Evolutionary conservation across 2,797 vertebrate genomes (phyloP), one percentile per base, ranked within the genome.

Genomic region (Halcyon badia): DNA sequence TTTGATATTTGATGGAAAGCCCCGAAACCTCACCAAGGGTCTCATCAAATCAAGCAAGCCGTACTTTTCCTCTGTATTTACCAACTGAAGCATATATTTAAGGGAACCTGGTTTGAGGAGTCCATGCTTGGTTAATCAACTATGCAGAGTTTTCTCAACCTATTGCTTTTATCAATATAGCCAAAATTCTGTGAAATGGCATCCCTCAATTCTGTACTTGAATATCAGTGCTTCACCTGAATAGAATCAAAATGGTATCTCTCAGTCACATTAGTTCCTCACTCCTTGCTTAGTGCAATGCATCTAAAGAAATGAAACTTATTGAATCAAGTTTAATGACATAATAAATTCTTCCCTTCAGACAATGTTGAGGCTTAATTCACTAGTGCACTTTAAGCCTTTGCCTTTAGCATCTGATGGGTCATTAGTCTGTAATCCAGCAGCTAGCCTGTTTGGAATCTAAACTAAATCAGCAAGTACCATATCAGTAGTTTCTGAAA

Each of bases 401-500:
- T 98, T 98, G 98, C 98, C 98, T 98, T 98, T 92, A 98, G 98
- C 97, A 86, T 97, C 96, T 94, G 97, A 98, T 98, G 98, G 98
- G 97, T 98, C 98, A 98, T 98, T 98, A 98, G 98, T 96, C 97
- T 98, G 97, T 97, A 98, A 98, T 98, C 98, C 97, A 98, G 92
- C 94, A 98, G 96, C 94, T 42, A 73, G 96, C 97, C 96, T 97
- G 96, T 97, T 98, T 92, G 48, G 97, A 98, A 97, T 98, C 97
- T 97, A 98, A 98, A 98, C 97, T 97, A 97, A 97, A 98, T 97
- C 98, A 98, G 97, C 91, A 94, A 98, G 96, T 86, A 97, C 96
- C 97, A 91, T 98, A 98, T 98, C 97, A 94, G 97, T 98, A 97
- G 91, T 98, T 98, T 98, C 97, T 98, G 97, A 98, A 98, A 98